phyloP scores from a whole-genome alignment of 2,888 invertebrate genomes.

The Eudasyphora cyanicolor region DNA sequence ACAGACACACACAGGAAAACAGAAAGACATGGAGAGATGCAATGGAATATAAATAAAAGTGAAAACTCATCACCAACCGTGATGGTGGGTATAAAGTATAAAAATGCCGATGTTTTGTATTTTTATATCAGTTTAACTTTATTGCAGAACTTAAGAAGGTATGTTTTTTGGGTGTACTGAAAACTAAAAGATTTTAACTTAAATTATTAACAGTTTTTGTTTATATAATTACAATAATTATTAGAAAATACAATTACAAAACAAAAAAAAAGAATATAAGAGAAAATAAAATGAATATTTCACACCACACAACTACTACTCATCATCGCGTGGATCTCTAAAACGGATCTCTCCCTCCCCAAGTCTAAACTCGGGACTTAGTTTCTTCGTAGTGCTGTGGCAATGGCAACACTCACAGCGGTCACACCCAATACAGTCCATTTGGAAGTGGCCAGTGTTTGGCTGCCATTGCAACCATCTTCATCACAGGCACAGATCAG shows the following conservation, averaged over 20 bases:
- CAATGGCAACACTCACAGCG: constrained; percentile 60
- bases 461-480: constrained; percentile 83
- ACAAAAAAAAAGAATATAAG: constrained; percentile 1
- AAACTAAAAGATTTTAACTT: neutral
- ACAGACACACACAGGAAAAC: neutral
- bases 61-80: neutral
- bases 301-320: neutral
- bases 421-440: constrained; percentile 59
- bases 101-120: neutral
- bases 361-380: constrained; percentile 2
- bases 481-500: constrained; percentile 84
- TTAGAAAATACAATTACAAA: neutral
- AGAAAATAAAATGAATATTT: no score
- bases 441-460: constrained; percentile 46
- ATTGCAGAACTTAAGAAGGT: constrained; percentile 20
- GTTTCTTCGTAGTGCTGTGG: constrained; percentile 61
- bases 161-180: constrained; percentile 14
- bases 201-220: neutral
- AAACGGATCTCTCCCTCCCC: constrained; percentile 61
- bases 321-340: constrained; percentile 51
- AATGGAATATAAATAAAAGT: neutral
- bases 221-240: constrained; percentile 5
- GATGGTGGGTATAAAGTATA: no score
- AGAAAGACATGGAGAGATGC: no score
- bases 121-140: constrained; percentile 38